Conservation (phyloP, 2,113 vertebrate genomes). For the Cyprinodon variegatus region DNA sequence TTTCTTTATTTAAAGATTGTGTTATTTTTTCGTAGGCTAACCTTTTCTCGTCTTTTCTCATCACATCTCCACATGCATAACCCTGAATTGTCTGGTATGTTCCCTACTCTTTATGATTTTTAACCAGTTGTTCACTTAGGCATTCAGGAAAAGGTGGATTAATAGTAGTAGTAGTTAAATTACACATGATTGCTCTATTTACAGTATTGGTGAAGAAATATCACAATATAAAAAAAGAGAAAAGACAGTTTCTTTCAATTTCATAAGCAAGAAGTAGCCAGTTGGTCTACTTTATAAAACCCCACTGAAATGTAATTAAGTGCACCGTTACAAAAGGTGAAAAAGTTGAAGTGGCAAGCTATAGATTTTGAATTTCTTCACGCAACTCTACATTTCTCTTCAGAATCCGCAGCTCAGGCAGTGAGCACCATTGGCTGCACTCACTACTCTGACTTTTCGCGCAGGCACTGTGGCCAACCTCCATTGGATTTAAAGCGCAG, state of each 20-base stretch:
- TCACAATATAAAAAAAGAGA: too few species aligned
- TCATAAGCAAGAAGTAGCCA: neutral
- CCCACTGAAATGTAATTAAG: neutral
- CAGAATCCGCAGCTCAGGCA: neutral
- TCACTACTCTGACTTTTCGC: conserved; percentile 30
- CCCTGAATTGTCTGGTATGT: too few species aligned
- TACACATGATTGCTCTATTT: too few species aligned
- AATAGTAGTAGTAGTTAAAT: too few species aligned
- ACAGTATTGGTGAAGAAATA: too few species aligned
- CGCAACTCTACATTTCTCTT: neutral
- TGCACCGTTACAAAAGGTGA: neutral
- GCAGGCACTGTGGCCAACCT: conserved; percentile 40
- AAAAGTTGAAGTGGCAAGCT: neutral
- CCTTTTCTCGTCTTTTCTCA: too few species aligned
- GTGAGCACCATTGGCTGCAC: conserved; percentile 59
- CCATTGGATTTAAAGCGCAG: conserved; percentile 54
- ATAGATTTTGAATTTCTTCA: neutral
- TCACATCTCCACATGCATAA: too few species aligned
- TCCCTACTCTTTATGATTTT: too few species aligned
- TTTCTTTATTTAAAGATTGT: too few species aligned
- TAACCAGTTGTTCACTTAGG: too few species aligned
- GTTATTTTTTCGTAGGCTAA: too few species aligned
- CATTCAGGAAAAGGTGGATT: too few species aligned
- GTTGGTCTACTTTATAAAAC: neutral
- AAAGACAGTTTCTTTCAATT: neutral